Base-by-base conservation (phyloP, 2,113 vertebrate genomes). In the Atrichornis clamosus region DNA sequence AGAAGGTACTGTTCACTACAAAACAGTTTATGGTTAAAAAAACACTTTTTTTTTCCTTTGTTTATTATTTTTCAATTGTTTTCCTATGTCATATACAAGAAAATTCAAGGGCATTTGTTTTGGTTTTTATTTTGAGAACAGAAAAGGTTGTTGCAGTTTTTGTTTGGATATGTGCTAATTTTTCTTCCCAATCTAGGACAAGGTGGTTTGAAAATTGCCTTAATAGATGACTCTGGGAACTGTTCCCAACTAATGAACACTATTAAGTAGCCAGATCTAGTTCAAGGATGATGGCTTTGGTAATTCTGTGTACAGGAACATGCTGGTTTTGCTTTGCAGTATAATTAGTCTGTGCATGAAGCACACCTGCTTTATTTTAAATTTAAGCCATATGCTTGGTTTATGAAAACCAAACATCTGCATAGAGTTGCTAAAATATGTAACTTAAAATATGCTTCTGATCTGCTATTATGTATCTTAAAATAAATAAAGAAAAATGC, bases 281-380 rank as follows among this genome's bases (percentile, higher is more conserved):
- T 87, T 93, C 84, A 93, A 87, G 67, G 78, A 90, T 85, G 87
- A 90, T 62, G 81, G 53, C 78, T 91, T 87, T 67, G 63, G 67
- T 85, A 85, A 87, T 91, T 91, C 87, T 88, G 50, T 56, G 39
- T 62, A 69, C 62, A 94, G 62, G n/a, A 82, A 53, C 78, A 72
- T 65, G 63, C 70, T 90, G 89, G 46, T 73, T 94, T 91, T 85
- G 18, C 55, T 83, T 89, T 96, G 58, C 63, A 67, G 67, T 67
- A 11, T 53, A 91, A 94, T 85, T 80, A 85, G 37, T 53, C 37
- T 42, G n/a, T 62, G 62, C 37, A 52, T 47, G 39, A 74, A 37
- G 46, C 50, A 70, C 41, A 84, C 37, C 59, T 93, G 84, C 15
- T 85, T 94, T 79, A 68, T 93, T 93, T 84, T 74, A 93, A 94